Evolutionary conservation across 2,888 invertebrate species (phyloP).

Genomic region (Cryptosula pallasiana): DNA sequence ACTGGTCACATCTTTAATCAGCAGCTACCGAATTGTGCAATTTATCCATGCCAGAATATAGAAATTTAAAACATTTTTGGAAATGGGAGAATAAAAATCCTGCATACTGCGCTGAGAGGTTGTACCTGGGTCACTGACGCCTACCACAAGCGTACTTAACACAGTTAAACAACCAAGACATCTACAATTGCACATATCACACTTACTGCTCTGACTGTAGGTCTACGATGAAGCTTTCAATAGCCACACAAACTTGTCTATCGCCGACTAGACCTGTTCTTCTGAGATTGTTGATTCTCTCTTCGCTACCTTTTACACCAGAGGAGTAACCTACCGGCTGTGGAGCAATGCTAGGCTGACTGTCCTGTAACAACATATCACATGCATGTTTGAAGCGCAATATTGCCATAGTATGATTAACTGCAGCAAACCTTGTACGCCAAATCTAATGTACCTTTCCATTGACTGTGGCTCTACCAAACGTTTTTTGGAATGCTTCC

Average conservation of each 20-base stretch:
- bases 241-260: conserved; percentile 66
- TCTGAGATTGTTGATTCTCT: conserved; percentile 64
- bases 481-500: conserved; percentile 73
- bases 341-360: conserved; percentile 60
- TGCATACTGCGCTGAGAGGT: no score
- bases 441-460: conserved; percentile 46
- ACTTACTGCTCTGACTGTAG: conserved; percentile 56
- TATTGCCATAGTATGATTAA: no score
- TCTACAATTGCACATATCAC: background rate
- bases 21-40: no score
- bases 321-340: conserved; percentile 76
- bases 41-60: no score
- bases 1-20: no score
- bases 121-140: no score
- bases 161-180: no score
- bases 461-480: conserved; percentile 71
- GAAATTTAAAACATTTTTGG: no score
- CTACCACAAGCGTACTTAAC: no score
- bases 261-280: conserved; percentile 60
- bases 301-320: conserved; percentile 67
- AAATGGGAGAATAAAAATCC: no score
- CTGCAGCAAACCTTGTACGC: no score
- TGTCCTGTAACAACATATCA: conserved; percentile 36
- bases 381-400: background rate
- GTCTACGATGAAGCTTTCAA: conserved; percentile 73